Evolutionary conservation across 2,888 invertebrate species (phyloP), one percentile per base, ranked within the genome.

Genomic region (Meandrusa payeni): DNA sequence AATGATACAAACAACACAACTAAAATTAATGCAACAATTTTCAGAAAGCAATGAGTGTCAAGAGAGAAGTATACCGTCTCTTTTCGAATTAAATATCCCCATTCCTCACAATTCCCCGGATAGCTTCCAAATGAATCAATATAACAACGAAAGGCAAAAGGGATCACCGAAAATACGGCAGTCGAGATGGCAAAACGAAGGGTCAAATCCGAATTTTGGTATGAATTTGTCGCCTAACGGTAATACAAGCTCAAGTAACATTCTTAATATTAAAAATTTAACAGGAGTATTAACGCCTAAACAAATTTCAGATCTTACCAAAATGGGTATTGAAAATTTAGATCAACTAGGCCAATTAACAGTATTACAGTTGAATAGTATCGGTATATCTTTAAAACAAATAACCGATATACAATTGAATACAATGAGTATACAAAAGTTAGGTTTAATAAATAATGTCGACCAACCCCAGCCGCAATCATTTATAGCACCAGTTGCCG

Each of bases 371-470:
- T 64, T 91, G 29, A 90, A 90, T 61, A 89, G 87, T 58, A 88
- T 90, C 54, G 91, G 91, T 6, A 75, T 91, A 37, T 90, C 90
- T 2, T 69, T 91, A 41, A 80, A 82, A 56, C 91, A 91, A 69
- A 90, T 91, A 36, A 88, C 89, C 19, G 91, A 91, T 63, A 90
- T 91, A 52, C 91, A 91, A 59, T 67, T 90, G 41, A 91, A 90
- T 67, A 90, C 91, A 4, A 85, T 89, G 75, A 89, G 85, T 55
- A 90, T 90, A 61, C 88, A 89, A 61, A 89, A 89, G 57, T 64
- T 89, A 57, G 89, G 89, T 39, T 72, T 89, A 46, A 87, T 88
- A 46, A 85, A 69, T 48, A 61, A 65, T 56, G 72, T 44, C 5
- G 61, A 62, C 12, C 67, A 81, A 51, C n/a, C n/a, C n/a, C 68